These are phyloP conservation scores for Macrobrachium rosenbergii DNA, from an alignment of 1,140 invertebrate species.

Conservation along the genomic window DNA sequence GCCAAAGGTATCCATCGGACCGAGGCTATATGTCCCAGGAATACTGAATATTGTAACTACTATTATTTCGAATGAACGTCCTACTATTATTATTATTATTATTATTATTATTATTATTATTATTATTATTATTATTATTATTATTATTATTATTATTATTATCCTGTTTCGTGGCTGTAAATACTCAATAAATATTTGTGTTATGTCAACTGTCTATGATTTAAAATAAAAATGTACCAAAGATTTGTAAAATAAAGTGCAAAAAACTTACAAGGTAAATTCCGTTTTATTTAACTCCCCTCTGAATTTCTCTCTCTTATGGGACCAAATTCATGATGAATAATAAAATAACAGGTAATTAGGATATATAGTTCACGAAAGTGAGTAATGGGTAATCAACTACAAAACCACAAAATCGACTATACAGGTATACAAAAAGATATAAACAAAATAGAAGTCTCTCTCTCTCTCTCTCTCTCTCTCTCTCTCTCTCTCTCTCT, in stretches of 20 bases:
- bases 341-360: not conserved
- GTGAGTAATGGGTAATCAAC: not conserved
- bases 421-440: not conserved
- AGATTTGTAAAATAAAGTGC: conserved; percentile 9
- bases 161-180: conserved; percentile 2
- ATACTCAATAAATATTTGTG: conserved; percentile 6
- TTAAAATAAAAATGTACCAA: conserved; percentile 4
- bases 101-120: not conserved
- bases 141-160: not conserved
- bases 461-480: too few relatives aligned
- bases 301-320: too few relatives aligned
- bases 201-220: conserved; percentile 13
- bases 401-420: not conserved
- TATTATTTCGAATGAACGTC: too few relatives aligned
- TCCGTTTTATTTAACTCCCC: too few relatives aligned
- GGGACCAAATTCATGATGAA: too few relatives aligned
- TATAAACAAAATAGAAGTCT: not conserved
- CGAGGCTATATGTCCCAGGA: too few relatives aligned
- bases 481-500: too few relatives aligned
- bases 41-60: too few relatives aligned
- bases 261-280: too few relatives aligned
- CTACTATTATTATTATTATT: not conserved
- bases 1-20: too few relatives aligned
- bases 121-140: not conserved
- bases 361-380: not conserved